Conservation (phyloP, 2,888 invertebrate species). For the Drosophila hawaiiensis region DNA sequence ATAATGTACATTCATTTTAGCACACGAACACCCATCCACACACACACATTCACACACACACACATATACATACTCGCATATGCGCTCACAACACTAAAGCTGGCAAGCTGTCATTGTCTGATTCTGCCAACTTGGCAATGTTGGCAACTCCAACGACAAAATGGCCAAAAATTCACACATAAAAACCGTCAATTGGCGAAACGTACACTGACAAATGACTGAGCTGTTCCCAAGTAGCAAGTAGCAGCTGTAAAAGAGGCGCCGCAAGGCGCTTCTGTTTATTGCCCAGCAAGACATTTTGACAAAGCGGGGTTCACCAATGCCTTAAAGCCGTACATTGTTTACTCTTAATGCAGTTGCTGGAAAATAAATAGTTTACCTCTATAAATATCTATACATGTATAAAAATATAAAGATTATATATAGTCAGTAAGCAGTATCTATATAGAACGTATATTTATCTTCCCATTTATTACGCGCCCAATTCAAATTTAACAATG, state of each 20-base stretch:
- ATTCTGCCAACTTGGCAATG: slow-evolving; percentile 59
- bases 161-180: slow-evolving; percentile 23
- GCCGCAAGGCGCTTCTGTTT: slow-evolving; percentile 23
- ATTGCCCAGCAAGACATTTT: slow-evolving; percentile 31
- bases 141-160: slow-evolving; percentile 17
- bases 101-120: slow-evolving; percentile 52
- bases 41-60: slow-evolving; percentile 2
- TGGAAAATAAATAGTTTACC: neutral
- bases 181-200: slow-evolving; percentile 65
- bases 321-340: neutral
- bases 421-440: too few species aligned
- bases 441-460: neutral
- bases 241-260: slow-evolving; percentile 12
- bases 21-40: slow-evolving; percentile 21
- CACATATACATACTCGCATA: neutral
- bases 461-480: neutral
- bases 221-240: slow-evolving; percentile 24
- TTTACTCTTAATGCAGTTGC: neutral
- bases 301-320: neutral
- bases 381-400: neutral
- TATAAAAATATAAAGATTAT: neutral
- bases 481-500: neutral
- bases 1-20: slow-evolving; percentile 51
- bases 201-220: slow-evolving; percentile 75
- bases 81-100: too few species aligned